Conservation (phyloP, 2,888 invertebrate genomes). For the Xestia rhomboidea region DNA sequence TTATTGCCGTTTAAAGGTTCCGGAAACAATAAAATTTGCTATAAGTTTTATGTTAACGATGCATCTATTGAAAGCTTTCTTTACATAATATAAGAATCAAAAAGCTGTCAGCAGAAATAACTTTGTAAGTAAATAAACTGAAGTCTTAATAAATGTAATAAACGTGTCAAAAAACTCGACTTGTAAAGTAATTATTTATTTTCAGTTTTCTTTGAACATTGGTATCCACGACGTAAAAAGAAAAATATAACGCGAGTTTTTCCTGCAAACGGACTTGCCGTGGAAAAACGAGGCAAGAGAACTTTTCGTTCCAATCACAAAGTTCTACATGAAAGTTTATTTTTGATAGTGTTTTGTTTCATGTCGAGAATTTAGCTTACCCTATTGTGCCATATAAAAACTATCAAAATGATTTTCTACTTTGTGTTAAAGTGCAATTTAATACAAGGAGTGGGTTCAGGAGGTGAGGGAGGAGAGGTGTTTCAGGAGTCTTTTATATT, state of each 20-base stretch:
- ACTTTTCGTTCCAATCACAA: neutral
- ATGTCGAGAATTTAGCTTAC: neutral
- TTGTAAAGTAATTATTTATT: slow-evolving; percentile 6
- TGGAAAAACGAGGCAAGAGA: neutral
- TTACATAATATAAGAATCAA: neutral
- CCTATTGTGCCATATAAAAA: neutral
- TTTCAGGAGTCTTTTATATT: no score
- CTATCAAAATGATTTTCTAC: neutral
- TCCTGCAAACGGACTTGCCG: neutral
- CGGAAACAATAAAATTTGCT: neutral
- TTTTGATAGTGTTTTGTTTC: slow-evolving; percentile 6
- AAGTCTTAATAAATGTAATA: neutral
- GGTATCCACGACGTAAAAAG: neutral
- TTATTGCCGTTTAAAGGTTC: neutral
- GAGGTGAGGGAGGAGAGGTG: no score
- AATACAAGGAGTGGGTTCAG: no score
- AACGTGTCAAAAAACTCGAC: neutral
- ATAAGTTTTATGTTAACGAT: neutral
- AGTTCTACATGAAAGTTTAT: neutral
- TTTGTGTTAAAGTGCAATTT: neutral
- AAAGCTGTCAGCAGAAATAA: neutral
- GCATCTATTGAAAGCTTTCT: neutral
- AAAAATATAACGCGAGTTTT: neutral
- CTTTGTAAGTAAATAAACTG: neutral
- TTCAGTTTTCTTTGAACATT: slow-evolving; percentile 3